A percentile compares a stretch with the other conserved stretches of the same genome.
phyloP scores from a whole-genome alignment of 2,888 invertebrate species.

The Spodoptera littoralis region DNA sequence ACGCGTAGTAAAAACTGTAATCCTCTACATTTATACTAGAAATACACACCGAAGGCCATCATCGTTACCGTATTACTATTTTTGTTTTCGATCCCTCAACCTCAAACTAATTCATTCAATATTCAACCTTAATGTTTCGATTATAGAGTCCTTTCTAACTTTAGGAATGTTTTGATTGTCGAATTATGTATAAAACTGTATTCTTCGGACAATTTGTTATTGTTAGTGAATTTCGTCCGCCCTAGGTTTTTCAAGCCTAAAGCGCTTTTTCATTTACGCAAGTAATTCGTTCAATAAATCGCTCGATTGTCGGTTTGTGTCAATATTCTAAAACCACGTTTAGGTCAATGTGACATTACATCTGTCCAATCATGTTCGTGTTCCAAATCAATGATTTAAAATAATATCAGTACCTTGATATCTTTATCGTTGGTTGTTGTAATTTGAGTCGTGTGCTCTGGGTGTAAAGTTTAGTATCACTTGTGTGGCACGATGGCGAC shows the following conservation, averaged over 20 bases:
- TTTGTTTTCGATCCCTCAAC: constrained; percentile 26
- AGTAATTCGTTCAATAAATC: constrained; percentile 39
- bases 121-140: constrained; percentile 36
- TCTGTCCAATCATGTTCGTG: neutral
- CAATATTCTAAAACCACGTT: constrained; percentile 41
- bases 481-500: constrained; percentile 89
- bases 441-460: constrained; percentile 19
- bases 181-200: constrained; percentile 34
- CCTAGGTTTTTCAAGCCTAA: constrained; percentile 31
- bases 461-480: constrained; percentile 36
- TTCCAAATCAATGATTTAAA: neutral
- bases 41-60: constrained; percentile 58
- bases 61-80: constrained; percentile 44
- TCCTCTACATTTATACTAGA: constrained; percentile 50
- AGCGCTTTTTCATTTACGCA: constrained; percentile 13
- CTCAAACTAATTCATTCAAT: constrained; percentile 27
- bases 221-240: constrained; percentile 20
- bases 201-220: constrained; percentile 26
- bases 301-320: constrained; percentile 41
- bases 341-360: constrained; percentile 16
- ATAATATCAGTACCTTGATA: constrained; percentile 11
- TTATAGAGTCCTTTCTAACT: constrained; percentile 29
- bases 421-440: constrained; percentile 1
- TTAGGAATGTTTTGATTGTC: constrained; percentile 52
- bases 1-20: constrained; percentile 51